phyloP scores from a whole-genome alignment of 2,797 vertebrate species.

The Enteromius afrohamiltoni region DNA sequence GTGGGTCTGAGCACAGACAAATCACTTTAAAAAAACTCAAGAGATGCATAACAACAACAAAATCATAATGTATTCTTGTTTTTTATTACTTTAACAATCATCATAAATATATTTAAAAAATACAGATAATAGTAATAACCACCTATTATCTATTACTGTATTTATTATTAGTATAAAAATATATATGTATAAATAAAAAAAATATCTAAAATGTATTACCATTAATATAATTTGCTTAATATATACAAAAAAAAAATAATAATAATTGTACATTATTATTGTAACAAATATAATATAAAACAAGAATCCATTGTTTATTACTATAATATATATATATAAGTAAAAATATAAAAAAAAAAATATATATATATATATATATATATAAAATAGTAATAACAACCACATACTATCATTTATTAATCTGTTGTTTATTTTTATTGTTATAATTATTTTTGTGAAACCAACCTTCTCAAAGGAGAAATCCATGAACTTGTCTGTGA shows the following conservation, averaged over 20 bases:
- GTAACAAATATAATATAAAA: too few species aligned
- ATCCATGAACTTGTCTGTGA: conserved; percentile 99
- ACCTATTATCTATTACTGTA: neutral
- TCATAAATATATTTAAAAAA: neutral
- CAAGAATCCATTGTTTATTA: too few species aligned
- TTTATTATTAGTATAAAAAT: neutral
- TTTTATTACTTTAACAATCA: neutral
- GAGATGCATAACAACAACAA: too few species aligned
- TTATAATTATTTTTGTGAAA: neutral
- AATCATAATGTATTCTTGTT: too few species aligned
- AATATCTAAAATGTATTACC: neutral
- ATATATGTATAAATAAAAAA: too few species aligned
- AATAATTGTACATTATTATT: too few species aligned
- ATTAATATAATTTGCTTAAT: neutral
- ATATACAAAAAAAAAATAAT: neutral
- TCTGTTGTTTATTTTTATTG: too few species aligned
- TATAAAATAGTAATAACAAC: neutral
- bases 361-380: too few species aligned
- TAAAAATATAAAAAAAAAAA: too few species aligned
- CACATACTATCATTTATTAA: neutral
- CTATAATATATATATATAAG: too few species aligned
- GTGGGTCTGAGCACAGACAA: conserved; percentile 83
- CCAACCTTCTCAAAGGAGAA: conserved; percentile 99
- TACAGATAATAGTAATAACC: neutral
- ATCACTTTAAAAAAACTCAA: conserved; percentile 26